A percentile compares a stretch with the other conserved stretches of the same genome.
Conservation (phyloP, 1,140 invertebrate species). For the Dolichoris vasculosae region DNA sequence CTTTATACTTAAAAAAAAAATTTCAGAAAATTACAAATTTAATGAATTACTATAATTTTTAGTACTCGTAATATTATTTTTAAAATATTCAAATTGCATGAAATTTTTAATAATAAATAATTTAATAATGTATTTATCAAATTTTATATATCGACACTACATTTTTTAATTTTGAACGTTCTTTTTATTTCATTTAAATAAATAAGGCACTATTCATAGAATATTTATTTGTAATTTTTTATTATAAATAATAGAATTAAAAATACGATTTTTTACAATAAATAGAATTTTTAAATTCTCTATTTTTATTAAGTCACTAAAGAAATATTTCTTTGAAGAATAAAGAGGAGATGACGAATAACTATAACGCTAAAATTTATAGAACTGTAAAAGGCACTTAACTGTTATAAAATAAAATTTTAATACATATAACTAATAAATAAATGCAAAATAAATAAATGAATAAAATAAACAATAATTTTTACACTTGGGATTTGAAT, state of each 20-base stretch:
- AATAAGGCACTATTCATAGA: background rate
- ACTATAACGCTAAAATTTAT: constrained; percentile 5
- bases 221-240: constrained; percentile 1
- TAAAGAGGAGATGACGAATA: background rate
- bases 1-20: too few relatives aligned
- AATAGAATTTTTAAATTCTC: background rate
- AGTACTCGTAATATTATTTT: too few relatives aligned
- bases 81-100: too few relatives aligned
- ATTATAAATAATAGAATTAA: constrained; percentile 5
- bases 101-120: background rate
- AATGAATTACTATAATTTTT: too few relatives aligned
- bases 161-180: background rate
- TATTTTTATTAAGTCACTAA: constrained; percentile 26
- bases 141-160: background rate
- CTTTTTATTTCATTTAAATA: background rate
- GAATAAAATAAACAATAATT: background rate
- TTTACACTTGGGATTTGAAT: background rate
- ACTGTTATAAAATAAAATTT: background rate
- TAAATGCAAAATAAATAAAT: background rate
- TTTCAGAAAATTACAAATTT: too few relatives aligned
- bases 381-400: background rate
- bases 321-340: constrained; percentile 27
- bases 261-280: background rate
- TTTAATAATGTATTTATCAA: too few relatives aligned
- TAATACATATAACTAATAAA: background rate